Evolutionary conservation across 2,797 vertebrate genomes (phyloP).

Genomic region (Aldrovandia affinis): DNA sequence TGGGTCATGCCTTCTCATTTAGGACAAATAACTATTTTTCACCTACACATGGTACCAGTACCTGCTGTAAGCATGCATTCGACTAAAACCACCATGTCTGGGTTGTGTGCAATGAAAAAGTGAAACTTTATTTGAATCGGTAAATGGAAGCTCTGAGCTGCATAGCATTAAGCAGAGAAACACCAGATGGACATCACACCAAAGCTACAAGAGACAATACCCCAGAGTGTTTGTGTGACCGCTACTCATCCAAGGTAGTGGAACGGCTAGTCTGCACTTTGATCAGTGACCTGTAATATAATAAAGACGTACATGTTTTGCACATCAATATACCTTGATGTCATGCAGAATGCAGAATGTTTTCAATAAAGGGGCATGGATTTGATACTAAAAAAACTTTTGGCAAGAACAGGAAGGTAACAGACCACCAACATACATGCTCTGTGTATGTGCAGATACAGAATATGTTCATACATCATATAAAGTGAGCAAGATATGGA

Average conservation of each 20-base stretch:
- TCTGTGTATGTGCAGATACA: neutral
- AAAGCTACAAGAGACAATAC: slow-evolving; percentile 57
- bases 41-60: slow-evolving; percentile 1
- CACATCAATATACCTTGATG: slow-evolving; percentile 50
- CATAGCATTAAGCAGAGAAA: slow-evolving; percentile 31
- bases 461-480: neutral
- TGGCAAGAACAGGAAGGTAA: neutral
- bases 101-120: neutral
- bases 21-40: neutral
- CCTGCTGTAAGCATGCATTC: neutral
- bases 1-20: slow-evolving; percentile 20
- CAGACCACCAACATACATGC: neutral
- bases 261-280: slow-evolving; percentile 23
- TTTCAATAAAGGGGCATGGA: neutral
- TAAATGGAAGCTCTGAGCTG: neutral
- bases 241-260: slow-evolving; percentile 8
- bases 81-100: neutral
- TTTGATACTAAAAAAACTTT: neutral
- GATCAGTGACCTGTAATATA: slow-evolving; percentile 43
- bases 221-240: slow-evolving; percentile 28
- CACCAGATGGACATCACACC: slow-evolving; percentile 51
- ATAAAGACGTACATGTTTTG: slow-evolving; percentile 58
- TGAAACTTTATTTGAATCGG: neutral
- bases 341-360: neutral
- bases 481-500: neutral